These are phyloP conservation scores for Perca flavescens DNA, from an alignment of 2,113 vertebrate species.

Conservation along the genomic window DNA sequence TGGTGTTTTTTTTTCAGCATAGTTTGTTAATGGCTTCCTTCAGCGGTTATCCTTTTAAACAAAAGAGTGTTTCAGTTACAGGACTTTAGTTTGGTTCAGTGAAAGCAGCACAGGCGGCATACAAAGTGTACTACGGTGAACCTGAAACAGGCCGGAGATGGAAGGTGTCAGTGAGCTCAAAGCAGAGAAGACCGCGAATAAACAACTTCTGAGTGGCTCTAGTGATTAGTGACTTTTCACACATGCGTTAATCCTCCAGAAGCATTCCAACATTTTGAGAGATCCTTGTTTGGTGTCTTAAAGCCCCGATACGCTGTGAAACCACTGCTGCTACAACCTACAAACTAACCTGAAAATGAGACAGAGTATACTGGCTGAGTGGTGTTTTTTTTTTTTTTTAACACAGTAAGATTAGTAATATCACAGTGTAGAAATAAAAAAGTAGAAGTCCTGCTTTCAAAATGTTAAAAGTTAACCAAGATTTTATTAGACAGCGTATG, in stretches of 20 bases:
- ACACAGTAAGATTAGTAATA: no score
- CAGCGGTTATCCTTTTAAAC: constrained; percentile 88
- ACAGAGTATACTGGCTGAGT: no score
- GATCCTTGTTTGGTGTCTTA: neutral
- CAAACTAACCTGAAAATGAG: no score
- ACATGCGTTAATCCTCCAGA: constrained; percentile 27
- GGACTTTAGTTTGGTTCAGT: constrained; percentile 88
- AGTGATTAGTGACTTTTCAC: constrained; percentile 37
- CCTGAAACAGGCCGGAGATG: constrained; percentile 97
- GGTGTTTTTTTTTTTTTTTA: no score
- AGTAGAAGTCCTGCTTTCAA: no score
- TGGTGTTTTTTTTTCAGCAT: constrained; percentile 82
- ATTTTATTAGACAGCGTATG: no score
- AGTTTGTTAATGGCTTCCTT: constrained; percentile 90
- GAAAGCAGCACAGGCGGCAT: constrained; percentile 96
- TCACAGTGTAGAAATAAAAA: no score
- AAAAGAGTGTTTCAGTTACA: constrained; percentile 93
- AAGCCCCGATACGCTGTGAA: no score
- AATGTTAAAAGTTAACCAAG: no score
- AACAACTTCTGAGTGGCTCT: constrained; percentile 11
- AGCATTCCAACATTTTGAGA: neutral
- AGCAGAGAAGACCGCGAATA: constrained; percentile 17
- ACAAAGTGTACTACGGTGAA: constrained; percentile 95
- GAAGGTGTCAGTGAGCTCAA: constrained; percentile 84
- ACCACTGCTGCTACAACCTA: no score